Evolutionary conservation across 2,888 invertebrate genomes (phyloP), one percentile per base, ranked within the genome.

Genomic region (Philonicus albiceps): DNA sequence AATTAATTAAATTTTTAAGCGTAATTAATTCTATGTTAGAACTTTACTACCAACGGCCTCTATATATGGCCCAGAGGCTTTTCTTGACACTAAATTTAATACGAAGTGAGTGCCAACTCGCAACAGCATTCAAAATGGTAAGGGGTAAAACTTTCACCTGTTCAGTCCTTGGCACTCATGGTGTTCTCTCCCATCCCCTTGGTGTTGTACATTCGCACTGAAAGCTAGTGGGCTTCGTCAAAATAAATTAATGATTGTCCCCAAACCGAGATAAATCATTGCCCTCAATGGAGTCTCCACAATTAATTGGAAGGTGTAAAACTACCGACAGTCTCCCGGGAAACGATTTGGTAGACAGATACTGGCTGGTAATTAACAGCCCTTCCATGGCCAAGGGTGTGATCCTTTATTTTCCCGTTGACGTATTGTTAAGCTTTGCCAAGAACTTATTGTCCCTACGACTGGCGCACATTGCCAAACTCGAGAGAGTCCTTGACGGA

Each of bases 261-360:
- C 81, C 31, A 19, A 81, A 55, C 55, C 19, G 27, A 34, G 34
- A 81, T 81, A 55, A 81, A 81, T 81, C 55, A 81, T 81, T 81
- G 22, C 81, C 55, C 81, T 81, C 80, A 81, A 81, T 81, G 64
- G 81, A 81, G 55, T 49, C 81, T 81, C 55, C 31, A 81, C 81
- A 64, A 81, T 81, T 81, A 81, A 81, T 81, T 81, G 81, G 55
- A 31, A 81, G 81, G 81, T 81, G 81, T 81, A 81, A 81, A 81
- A 81, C 81, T 55, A 81, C 16, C 81, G 53, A 8, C 55, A 64
- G 55, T 19, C 55, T 55, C 55, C 19, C 64, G 34, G 55, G 55
- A 19, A 19, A 53, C 8, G 19, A 55, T 55, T 81, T 81, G 64
- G 64, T 31, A 34, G 81, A 64, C 34, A 81, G 34, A 55, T 64